Evolutionary conservation across 30 jellyfish, hydroid and myxozoan genomes (phyloP), one percentile per base, ranked within the genome.

Genomic region (Nemopilema nomurai): DNA sequence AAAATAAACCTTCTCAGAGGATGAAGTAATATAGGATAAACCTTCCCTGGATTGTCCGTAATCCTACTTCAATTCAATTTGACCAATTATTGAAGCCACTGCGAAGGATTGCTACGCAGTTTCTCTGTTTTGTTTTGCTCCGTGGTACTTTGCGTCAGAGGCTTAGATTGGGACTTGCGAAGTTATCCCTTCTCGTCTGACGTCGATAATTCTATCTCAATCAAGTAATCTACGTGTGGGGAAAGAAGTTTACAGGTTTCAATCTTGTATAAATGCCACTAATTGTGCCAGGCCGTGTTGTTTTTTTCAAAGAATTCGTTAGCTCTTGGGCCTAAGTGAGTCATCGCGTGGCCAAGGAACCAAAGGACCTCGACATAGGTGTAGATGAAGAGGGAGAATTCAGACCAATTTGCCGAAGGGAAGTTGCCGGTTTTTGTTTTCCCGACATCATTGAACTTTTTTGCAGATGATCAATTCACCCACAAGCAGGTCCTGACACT

Each of bases 381-480:
- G 72, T 80, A 32, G 90, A 80, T 80, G 90, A 67, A 80, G 90
- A 67, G 82, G 28, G 82, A 67, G 82, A 80, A 69, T 24, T 80
- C 90, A 51, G 82, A 80, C 28, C 82, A 69, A 28, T 80, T 31
- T 80, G 90, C 78, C 23, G 97, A 85, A 21, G 97, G 97, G 49
- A 91, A 68, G 84, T 71, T 91, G 63, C 97, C 97, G 41, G 97
- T 91, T 27, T 91, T 91, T 81, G 96, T 91, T 16, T 91, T 91
- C 51, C 97, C 97, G 49, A 67, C 89, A 32, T 69, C 76, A 18
- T 80, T 91, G 83, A 84, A 66, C 33, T 91, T 91, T 73, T 91
- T 63, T 76, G 75, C 83, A 16, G 93, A 91, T 67, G 96, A 91
- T 41, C 97, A 91, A 50, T 65, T 74, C 76, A 81, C 90, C 3